Evolutionary conservation across 2,797 vertebrate species (phyloP).

Genomic region (Pangasius larnaudii): DNA sequence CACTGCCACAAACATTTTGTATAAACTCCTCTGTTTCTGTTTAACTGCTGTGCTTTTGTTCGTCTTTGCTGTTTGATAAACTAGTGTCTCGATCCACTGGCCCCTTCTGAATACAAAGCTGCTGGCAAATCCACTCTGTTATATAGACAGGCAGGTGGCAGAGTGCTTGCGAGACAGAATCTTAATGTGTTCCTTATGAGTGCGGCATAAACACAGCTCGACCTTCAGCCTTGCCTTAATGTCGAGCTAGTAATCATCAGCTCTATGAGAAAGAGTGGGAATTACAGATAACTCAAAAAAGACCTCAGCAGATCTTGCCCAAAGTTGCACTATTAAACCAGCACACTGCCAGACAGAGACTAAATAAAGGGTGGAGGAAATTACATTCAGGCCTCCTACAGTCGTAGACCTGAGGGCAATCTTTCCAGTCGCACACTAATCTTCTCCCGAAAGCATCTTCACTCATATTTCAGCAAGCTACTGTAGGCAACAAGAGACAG

Average conservation of each 20-base stretch:
- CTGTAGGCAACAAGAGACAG: not conserved
- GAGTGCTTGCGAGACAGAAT: slow-evolving; percentile 34
- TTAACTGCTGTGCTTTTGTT: slow-evolving; percentile 1
- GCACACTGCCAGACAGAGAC: slow-evolving; percentile 7
- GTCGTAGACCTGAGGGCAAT: slow-evolving; percentile 17
- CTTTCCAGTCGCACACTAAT: slow-evolving; percentile 16
- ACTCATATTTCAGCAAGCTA: slow-evolving; percentile 28
- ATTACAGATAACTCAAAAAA: not conserved
- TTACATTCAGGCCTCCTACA: slow-evolving; percentile 52
- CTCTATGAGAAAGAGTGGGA: not conserved
- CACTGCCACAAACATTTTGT: not conserved
- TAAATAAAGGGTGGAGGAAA: slow-evolving; percentile 56
- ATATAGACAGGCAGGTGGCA: slow-evolving; percentile 35
- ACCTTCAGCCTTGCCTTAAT: slow-evolving; percentile 43
- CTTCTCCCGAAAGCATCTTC: slow-evolving; percentile 19
- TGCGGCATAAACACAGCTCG: slow-evolving; percentile 16
- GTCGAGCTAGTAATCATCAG: slow-evolving; percentile 24
- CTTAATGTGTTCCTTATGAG: slow-evolving; percentile 37
- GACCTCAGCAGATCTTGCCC: not conserved
- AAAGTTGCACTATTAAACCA: slow-evolving; percentile 16
- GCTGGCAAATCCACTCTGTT: slow-evolving; percentile 34
- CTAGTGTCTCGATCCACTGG: slow-evolving; percentile 8
- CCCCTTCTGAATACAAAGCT: slow-evolving; percentile 25
- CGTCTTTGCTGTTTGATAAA: slow-evolving; percentile 31
- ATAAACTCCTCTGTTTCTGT: not conserved